phyloP scores from a whole-genome alignment of 1,140 invertebrate genomes.

The Zeugodacus cucurbitae region DNA sequence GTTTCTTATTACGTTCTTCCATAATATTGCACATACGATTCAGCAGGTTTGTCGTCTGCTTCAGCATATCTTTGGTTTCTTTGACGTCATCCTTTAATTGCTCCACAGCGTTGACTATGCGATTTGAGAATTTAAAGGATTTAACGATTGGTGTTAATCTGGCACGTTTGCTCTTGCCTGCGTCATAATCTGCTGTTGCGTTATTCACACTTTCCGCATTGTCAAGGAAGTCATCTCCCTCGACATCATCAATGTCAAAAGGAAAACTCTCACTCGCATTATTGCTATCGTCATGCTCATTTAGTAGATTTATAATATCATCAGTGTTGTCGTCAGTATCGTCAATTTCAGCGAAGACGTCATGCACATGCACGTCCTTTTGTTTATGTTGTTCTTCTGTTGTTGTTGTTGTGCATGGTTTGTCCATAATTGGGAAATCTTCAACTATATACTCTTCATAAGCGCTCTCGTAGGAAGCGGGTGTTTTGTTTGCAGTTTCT shows the following conservation, averaged over 20 bases:
- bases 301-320: conserved; percentile 17
- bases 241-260: not conserved
- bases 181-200: not conserved
- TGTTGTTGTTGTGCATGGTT: not conserved
- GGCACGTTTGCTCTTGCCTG: not conserved
- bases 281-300: not conserved
- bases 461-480: not conserved
- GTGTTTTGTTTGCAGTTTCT: not conserved
- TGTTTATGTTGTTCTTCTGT: not conserved
- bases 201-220: not conserved
- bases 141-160: conserved; percentile 28
- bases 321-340: conserved; percentile 1
- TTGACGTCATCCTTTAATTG: conserved; percentile 4
- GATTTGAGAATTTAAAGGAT: conserved; percentile 21
- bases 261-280: not conserved
- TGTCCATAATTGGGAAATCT: not conserved
- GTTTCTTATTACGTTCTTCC: conserved; percentile 28
- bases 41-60: conserved; percentile 1
- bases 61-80: not conserved
- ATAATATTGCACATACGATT: not conserved
- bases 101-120: not conserved
- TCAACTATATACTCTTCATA: conserved; percentile 31
- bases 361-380: not conserved
- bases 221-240: not conserved
- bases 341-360: not conserved